Evolutionary conservation across 2,797 vertebrate species (phyloP).

Genomic region (Sebastes diploproa): DNA sequence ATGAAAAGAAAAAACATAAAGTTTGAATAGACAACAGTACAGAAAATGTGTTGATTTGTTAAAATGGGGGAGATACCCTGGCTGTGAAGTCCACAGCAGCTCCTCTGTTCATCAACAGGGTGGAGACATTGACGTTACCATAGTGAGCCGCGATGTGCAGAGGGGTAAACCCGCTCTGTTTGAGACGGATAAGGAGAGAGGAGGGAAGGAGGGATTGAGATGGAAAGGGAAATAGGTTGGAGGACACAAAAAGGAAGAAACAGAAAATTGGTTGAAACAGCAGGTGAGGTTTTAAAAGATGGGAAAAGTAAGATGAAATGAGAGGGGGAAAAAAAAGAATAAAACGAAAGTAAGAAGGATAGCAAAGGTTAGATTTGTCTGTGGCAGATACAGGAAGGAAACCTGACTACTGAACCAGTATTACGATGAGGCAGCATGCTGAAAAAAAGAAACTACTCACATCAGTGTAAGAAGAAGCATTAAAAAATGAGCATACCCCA

Average conservation of each 20-base stretch:
- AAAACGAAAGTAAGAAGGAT: background rate
- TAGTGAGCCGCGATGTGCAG: conserved; percentile 98
- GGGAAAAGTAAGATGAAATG: background rate
- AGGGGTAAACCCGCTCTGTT: conserved; percentile 96
- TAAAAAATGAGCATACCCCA: conserved; percentile 33
- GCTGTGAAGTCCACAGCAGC: conserved; percentile 98
- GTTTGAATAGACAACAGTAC: background rate
- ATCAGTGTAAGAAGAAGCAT: conserved; percentile 4
- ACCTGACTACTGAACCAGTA: conserved; percentile 47
- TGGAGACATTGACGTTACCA: conserved; percentile 97
- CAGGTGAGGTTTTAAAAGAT: conserved; percentile 11
- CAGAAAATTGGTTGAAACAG: background rate
- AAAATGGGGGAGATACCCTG: conserved; percentile 82
- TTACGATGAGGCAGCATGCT: conserved; percentile 51
- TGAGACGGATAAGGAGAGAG: conserved; percentile 24
- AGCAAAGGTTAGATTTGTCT: background rate
- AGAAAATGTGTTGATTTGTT: background rate
- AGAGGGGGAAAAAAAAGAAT: background rate
- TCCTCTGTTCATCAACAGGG: conserved; percentile 95
- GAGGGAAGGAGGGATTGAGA: background rate
- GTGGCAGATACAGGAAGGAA: conserved; percentile 13
- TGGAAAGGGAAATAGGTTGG: background rate
- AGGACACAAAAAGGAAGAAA: conserved; percentile 7
- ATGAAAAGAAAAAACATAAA: background rate
- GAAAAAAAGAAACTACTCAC: conserved; percentile 46